Percentiles rank a stretch among this genome's conserved stretches.
phyloP scores from a whole-genome alignment of 2,888 invertebrate species.

The Diploptera punctata region DNA sequence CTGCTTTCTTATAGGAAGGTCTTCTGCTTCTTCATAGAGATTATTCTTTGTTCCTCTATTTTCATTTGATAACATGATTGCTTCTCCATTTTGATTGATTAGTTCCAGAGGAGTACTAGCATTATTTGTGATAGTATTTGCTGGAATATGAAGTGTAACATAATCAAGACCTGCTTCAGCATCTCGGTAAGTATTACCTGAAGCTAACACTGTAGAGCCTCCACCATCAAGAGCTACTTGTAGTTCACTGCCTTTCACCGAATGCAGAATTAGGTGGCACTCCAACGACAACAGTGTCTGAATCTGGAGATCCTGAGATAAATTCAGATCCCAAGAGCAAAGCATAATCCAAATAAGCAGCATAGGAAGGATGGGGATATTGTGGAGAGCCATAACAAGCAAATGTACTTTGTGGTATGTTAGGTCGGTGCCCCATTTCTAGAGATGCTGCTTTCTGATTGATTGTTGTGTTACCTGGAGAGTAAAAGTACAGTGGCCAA shows the following conservation, averaged over 20 bases:
- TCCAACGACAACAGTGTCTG: neutral
- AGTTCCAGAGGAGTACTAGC: neutral
- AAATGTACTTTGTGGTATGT: neutral
- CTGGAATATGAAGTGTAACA: constrained; percentile 22
- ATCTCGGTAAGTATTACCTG: constrained; percentile 20
- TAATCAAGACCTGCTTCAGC: constrained; percentile 11
- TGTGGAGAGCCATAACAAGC: neutral
- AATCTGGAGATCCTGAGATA: neutral
- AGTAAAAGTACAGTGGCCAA: neutral
- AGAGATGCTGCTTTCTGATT: neutral
- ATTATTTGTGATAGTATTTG: neutral
- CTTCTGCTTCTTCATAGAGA: neutral
- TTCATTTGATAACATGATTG: neutral
- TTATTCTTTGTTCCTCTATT: neutral
- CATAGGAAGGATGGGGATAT: neutral
- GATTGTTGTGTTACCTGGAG: neutral
- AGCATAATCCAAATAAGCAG: constrained; percentile 7
- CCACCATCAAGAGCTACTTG: constrained; percentile 15
- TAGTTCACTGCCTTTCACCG: constrained; percentile 12
- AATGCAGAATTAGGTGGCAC: neutral
- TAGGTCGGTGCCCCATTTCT: neutral
- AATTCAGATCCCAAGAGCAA: neutral
- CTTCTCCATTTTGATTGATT: neutral
- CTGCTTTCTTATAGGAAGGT: neutral
- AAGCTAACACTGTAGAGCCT: constrained; percentile 2